Percentiles rank a stretch among this genome's conserved stretches.
Evolutionary conservation across 2,797 vertebrate species (phyloP).

Genomic region (Allobates femoralis): DNA sequence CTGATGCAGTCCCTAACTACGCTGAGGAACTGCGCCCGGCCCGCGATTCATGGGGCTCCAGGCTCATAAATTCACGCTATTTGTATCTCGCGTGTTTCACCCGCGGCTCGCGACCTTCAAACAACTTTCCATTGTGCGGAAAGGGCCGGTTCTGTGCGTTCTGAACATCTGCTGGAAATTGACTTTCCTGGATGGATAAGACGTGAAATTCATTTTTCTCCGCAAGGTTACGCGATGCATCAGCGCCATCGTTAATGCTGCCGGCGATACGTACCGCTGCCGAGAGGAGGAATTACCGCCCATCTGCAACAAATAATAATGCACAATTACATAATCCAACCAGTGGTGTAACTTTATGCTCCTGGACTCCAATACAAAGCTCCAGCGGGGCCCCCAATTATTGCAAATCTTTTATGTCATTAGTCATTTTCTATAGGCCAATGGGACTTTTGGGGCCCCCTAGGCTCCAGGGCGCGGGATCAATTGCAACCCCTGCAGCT

Average conservation of each 20-base stretch:
- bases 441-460: too few relatives aligned
- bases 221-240: constrained; percentile 37
- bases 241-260: constrained; percentile 18
- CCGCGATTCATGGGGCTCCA: constrained; percentile 44
- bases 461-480: too few relatives aligned
- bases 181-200: constrained; percentile 34
- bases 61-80: constrained; percentile 31
- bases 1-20: constrained; percentile 49
- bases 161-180: constrained; percentile 50
- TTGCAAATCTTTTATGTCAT: too few relatives aligned
- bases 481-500: too few relatives aligned
- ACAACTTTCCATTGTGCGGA: constrained; percentile 35
- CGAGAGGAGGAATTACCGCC: background rate
- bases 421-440: too few relatives aligned
- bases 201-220: constrained; percentile 41
- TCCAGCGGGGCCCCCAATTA: too few relatives aligned
- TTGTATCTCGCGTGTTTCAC: constrained; percentile 38
- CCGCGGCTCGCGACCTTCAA: constrained; percentile 37
- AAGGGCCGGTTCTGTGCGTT: constrained; percentile 2
- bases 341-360: too few relatives aligned
- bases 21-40: constrained; percentile 53
- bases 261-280: background rate
- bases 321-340: background rate
- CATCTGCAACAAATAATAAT: background rate
- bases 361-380: too few relatives aligned